Evolutionary conservation across 2,113 vertebrate species (phyloP).

Genomic region (Aythya baeri): DNA sequence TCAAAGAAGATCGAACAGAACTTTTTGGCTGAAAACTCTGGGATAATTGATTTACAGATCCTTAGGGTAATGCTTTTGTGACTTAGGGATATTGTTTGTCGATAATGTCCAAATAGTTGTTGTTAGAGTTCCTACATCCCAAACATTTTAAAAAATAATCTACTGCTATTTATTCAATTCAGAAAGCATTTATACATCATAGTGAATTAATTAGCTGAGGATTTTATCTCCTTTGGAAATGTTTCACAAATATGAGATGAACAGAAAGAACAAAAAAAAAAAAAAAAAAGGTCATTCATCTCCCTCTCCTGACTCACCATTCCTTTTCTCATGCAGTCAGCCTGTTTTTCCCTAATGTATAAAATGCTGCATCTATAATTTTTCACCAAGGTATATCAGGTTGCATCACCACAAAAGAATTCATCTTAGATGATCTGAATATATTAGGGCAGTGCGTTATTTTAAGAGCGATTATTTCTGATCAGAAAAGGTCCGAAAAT

Average conservation of each 20-base stretch:
- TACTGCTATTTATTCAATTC: neutral
- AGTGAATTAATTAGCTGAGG: neutral
- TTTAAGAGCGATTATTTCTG: constrained; percentile 37
- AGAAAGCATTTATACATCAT: neutral
- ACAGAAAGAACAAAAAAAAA: neutral
- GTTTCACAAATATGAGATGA: neutral
- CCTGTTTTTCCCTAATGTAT: neutral
- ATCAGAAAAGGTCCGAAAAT: neutral
- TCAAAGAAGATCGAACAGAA: neutral
- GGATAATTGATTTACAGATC: neutral
- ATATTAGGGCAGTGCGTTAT: constrained; percentile 4
- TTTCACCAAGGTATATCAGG: constrained; percentile 7
- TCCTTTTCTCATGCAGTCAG: constrained; percentile 30
- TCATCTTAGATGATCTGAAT: neutral
- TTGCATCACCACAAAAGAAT: constrained; percentile 9
- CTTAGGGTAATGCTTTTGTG: neutral
- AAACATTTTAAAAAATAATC: neutral
- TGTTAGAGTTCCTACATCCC: neutral
- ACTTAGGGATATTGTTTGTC: neutral
- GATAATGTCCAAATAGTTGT: neutral
- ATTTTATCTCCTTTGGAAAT: neutral
- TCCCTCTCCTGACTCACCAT: constrained; percentile 21
- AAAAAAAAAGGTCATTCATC: constrained; percentile 29
- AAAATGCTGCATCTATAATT: constrained; percentile 22
- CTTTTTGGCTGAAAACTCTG: neutral